These are phyloP conservation scores for Atherix ibis DNA, from an alignment of 2,888 invertebrate species.

Conservation along the genomic window DNA sequence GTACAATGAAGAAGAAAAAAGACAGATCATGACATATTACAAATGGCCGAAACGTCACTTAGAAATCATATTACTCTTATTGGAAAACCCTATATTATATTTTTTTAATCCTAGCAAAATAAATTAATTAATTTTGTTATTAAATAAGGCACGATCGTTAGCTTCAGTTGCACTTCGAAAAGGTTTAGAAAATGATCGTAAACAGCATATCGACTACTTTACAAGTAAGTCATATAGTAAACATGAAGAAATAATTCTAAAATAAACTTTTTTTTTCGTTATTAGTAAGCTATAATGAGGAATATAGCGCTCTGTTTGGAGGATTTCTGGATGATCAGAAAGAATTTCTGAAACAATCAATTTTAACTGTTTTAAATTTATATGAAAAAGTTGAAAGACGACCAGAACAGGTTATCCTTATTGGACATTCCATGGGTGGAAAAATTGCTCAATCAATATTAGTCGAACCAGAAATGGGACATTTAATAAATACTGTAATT, in stretches of 20 bases:
- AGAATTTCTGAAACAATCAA: conserved; percentile 49
- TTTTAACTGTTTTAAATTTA: conserved; percentile 55
- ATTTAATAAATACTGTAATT: conserved; percentile 54
- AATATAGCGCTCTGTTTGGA: conserved; percentile 76
- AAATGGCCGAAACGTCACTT: too few relatives aligned
- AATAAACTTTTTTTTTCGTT: conserved; percentile 9
- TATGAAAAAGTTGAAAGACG: conserved; percentile 40
- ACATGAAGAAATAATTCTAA: neutral
- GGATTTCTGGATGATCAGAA: conserved; percentile 65
- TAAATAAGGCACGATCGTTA: conserved; percentile 64
- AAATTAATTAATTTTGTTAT: too few relatives aligned
- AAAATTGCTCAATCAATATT: conserved; percentile 62
- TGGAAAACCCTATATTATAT: too few relatives aligned
- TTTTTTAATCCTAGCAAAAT: too few relatives aligned
- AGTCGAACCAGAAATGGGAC: conserved; percentile 39
- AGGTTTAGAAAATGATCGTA: conserved; percentile 47
- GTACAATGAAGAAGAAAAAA: too few relatives aligned
- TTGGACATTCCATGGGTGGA: conserved; percentile 96
- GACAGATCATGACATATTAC: too few relatives aligned
- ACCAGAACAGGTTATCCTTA: conserved; percentile 53
- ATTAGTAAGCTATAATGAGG: conserved; percentile 72
- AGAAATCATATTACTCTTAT: too few relatives aligned
- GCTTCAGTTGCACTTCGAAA: conserved; percentile 85
- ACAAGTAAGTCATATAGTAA: conserved; percentile 41
- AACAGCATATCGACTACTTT: conserved; percentile 83